Conservation (phyloP, 2,113 vertebrate species). For the Brachypodius melanocephalos region DNA sequence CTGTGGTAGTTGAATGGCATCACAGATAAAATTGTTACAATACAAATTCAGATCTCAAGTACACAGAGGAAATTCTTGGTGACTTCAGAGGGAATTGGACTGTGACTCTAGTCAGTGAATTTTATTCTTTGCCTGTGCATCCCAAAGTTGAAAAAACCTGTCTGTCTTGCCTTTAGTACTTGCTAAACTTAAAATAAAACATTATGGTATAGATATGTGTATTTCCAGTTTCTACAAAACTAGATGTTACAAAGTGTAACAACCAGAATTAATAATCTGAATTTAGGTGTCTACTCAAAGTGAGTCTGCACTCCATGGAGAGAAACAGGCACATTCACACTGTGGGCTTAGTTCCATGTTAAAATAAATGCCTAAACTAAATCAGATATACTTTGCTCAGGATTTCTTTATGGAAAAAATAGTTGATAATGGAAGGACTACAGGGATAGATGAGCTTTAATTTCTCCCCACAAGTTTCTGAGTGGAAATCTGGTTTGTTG, state of each 20-base stretch:
- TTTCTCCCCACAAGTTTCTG: neutral
- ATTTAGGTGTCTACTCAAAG: neutral
- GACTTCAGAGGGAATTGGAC: neutral
- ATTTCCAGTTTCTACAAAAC: neutral
- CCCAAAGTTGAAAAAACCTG: neutral
- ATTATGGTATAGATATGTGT: neutral
- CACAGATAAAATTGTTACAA: neutral
- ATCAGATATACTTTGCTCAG: neutral
- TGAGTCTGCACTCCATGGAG: neutral
- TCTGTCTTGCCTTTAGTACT: neutral
- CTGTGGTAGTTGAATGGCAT: neutral
- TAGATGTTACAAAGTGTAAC: neutral
- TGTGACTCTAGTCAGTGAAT: neutral
- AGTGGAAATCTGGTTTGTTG: neutral
- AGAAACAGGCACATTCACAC: neutral
- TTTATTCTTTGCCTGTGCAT: neutral
- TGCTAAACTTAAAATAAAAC: conserved; percentile 7
- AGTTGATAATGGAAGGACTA: neutral
- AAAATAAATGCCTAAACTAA: neutral
- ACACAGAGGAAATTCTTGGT: neutral
- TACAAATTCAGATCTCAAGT: neutral
- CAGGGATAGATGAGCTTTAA: neutral
- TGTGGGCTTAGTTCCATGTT: neutral
- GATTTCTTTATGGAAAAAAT: no score
- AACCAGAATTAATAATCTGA: neutral